Percentiles rank a stretch among this genome's conserved stretches.
phyloP scores from a whole-genome alignment of 92 coral and sea anemone species.

The Nematostella vectensis region DNA sequence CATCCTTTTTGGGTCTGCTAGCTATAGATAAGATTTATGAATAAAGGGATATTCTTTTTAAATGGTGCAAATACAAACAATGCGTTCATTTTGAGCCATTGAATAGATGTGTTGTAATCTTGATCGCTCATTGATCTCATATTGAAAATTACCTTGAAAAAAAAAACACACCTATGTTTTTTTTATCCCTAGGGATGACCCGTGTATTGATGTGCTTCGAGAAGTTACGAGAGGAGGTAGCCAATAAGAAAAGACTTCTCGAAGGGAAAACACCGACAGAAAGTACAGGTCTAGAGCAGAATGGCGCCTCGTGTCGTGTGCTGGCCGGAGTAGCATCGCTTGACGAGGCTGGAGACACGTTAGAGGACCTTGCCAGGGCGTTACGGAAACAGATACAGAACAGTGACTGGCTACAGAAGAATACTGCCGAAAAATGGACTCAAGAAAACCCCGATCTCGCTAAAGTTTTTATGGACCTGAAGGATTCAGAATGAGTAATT shows the following conservation, averaged over 20 bases:
- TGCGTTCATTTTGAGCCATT: too few species aligned
- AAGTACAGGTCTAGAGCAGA: not conserved
- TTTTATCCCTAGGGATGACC: slow-evolving; percentile 15
- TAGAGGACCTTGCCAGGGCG: slow-evolving; percentile 51
- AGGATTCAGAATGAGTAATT: too few species aligned
- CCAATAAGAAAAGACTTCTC: slow-evolving; percentile 1
- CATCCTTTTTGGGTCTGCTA: too few species aligned
- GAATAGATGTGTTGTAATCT: not conserved
- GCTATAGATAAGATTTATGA: too few species aligned
- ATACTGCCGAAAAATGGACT: slow-evolving; percentile 75
- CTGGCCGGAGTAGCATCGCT: slow-evolving; percentile 4
- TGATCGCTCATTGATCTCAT: not conserved
- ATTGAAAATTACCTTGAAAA: too few species aligned
- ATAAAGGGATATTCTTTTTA: too few species aligned
- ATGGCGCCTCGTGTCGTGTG: not conserved
- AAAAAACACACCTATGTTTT: too few species aligned
- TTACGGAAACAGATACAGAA: slow-evolving; percentile 37
- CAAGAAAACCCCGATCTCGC: slow-evolving; percentile 79
- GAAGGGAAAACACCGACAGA: not conserved
- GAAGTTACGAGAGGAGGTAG: slow-evolving; percentile 20
- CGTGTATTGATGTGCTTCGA: slow-evolving; percentile 13
- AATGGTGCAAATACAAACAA: too few species aligned
- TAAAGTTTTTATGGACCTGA: slow-evolving; percentile 23
- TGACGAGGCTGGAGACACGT: slow-evolving; percentile 16
- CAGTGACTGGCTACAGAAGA: slow-evolving; percentile 60